A percentile compares a stretch with the other conserved stretches of the same genome.
Conservation (phyloP, 1,140 invertebrate species). For the Tetraneura akinire region DNA sequence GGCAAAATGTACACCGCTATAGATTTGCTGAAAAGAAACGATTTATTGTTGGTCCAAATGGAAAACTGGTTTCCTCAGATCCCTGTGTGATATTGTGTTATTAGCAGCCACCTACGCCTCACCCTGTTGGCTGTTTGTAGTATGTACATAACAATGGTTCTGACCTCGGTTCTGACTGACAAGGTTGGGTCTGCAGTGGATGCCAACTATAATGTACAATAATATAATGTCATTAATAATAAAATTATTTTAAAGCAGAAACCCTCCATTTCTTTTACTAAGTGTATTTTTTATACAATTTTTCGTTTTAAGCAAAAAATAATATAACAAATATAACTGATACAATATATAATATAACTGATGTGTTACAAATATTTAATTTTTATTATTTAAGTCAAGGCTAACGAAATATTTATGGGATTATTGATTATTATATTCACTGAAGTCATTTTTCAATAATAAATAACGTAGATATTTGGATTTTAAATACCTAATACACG, state of each 20-base stretch:
- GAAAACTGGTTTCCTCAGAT: slow-evolving; percentile 33
- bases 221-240: not conserved
- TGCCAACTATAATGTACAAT: not conserved
- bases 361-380: too few species aligned
- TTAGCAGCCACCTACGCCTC: slow-evolving; percentile 13
- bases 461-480: too few species aligned
- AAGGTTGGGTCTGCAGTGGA: slow-evolving; percentile 4
- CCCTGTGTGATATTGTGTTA: slow-evolving; percentile 24
- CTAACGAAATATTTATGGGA: too few species aligned
- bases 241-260: not conserved
- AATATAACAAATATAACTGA: too few species aligned
- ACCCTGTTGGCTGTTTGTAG: not conserved
- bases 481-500: too few species aligned
- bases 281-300: too few species aligned
- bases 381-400: too few species aligned
- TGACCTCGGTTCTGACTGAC: not conserved
- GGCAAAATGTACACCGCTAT: slow-evolving; percentile 7
- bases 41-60: slow-evolving; percentile 31
- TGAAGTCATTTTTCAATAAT: too few species aligned
- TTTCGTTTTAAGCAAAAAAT: too few species aligned
- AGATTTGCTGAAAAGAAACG: slow-evolving; percentile 34
- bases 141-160: slow-evolving; percentile 20
- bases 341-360: too few species aligned
- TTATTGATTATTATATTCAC: too few species aligned
- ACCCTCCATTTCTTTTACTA: not conserved